phyloP scores from a whole-genome alignment of 2,888 invertebrate genomes.

The Lymantria monacha region DNA sequence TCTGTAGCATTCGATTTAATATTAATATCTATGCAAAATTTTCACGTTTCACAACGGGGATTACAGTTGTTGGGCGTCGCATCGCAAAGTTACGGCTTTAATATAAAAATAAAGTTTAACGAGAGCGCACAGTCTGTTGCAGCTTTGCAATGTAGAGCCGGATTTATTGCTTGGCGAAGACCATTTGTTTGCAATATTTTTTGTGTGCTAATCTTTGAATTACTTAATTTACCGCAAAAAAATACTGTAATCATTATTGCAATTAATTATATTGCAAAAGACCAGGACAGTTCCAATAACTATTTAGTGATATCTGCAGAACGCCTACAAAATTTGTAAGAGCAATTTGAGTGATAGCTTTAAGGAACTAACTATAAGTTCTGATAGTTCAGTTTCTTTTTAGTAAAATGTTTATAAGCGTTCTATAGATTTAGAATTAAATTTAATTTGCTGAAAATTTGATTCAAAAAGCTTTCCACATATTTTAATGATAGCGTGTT shows the following conservation, averaged over 20 bases:
- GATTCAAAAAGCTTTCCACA: too few relatives aligned
- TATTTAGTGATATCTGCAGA: background rate
- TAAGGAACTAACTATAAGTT: background rate
- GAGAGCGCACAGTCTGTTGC: conserved; percentile 69
- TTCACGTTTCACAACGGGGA: conserved; percentile 56
- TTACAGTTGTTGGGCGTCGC: conserved; percentile 63
- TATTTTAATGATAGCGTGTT: too few relatives aligned
- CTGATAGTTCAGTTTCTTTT: background rate
- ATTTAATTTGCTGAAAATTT: background rate
- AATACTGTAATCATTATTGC: conserved; percentile 14
- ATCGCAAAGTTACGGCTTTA: conserved; percentile 71
- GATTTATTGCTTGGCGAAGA: conserved; percentile 67
- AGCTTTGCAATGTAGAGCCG: conserved; percentile 67
- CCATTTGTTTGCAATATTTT: conserved; percentile 66
- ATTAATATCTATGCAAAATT: conserved; percentile 50
- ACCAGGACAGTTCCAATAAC: background rate
- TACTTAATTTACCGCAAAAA: conserved; percentile 28
- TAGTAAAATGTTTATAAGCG: background rate
- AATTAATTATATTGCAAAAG: background rate
- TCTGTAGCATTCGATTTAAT: conserved; percentile 29
- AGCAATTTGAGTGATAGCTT: conserved; percentile 13
- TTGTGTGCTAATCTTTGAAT: conserved; percentile 52
- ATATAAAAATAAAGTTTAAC: conserved; percentile 80
- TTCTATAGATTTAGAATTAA: background rate
- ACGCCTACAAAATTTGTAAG: conserved; percentile 20